A percentile compares a stretch with the other conserved stretches of the same genome.
Conservation (phyloP, 92 coral and sea anemone genomes). For the Actinostola sp. region DNA sequence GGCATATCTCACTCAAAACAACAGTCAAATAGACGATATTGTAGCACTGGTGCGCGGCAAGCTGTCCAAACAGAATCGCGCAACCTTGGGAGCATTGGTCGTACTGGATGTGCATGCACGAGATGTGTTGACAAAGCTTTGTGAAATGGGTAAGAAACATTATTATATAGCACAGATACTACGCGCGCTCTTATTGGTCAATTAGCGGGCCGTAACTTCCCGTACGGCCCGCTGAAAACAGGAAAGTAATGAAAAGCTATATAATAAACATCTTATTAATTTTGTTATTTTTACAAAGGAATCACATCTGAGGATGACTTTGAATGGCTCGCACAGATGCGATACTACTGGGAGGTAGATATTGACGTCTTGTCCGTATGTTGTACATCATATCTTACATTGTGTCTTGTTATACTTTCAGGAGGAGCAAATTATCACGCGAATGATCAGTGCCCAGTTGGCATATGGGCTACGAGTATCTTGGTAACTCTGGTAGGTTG, state of each 20-base stretch:
- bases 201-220: too few species aligned
- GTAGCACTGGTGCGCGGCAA: slow-evolving; percentile 79
- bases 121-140: slow-evolving; percentile 73
- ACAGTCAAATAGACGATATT: slow-evolving; percentile 76
- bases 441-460: slow-evolving; percentile 97
- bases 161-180: too few species aligned
- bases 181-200: too few species aligned
- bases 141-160: slow-evolving; percentile 62
- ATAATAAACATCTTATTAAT: too few species aligned
- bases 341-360: slow-evolving; percentile 89
- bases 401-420: slow-evolving; percentile 14
- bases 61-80: slow-evolving; percentile 81
- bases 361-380: background rate
- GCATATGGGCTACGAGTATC: slow-evolving; percentile 95
- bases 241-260: too few species aligned
- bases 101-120: slow-evolving; percentile 90
- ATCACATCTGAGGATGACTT: slow-evolving; percentile 80
- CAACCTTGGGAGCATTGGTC: slow-evolving; percentile 84
- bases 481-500: slow-evolving; percentile 95
- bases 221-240: too few species aligned
- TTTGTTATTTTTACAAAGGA: slow-evolving; percentile 39
- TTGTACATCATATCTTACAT: background rate
- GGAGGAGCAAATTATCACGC: slow-evolving; percentile 90
- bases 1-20: slow-evolving; percentile 77
- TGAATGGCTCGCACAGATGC: slow-evolving; percentile 88